Conservation (phyloP, 1,140 invertebrate species). For the Orchesella cincta region DNA sequence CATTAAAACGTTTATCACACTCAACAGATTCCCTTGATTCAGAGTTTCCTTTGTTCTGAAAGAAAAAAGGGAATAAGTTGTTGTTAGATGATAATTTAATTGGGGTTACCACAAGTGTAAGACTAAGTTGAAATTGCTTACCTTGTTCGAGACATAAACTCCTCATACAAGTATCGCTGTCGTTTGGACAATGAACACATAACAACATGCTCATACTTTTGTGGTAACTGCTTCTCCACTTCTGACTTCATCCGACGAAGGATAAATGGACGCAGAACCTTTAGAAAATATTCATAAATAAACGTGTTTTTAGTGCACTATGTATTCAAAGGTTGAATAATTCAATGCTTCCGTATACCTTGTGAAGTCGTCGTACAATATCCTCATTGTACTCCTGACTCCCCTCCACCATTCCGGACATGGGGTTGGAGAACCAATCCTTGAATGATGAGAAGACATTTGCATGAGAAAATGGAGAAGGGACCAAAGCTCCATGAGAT, state of each 20-base stretch:
- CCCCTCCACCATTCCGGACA: slow-evolving; percentile 98
- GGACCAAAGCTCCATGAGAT: slow-evolving; percentile 98
- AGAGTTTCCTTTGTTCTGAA: slow-evolving; percentile 92
- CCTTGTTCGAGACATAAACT: slow-evolving; percentile 98
- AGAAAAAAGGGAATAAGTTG: too few species aligned
- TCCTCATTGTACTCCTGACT: slow-evolving; percentile 95
- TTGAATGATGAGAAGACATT: slow-evolving; percentile 97
- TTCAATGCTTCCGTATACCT: slow-evolving; percentile 70
- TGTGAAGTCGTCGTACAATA: slow-evolving; percentile 93
- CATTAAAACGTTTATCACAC: slow-evolving; percentile 99
- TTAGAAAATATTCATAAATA: too few species aligned
- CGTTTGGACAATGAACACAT: slow-evolving; percentile 94
- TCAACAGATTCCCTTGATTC: slow-evolving; percentile 88
- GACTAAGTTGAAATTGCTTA: slow-evolving; percentile 65
- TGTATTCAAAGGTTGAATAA: not conserved
- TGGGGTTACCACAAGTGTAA: too few species aligned
- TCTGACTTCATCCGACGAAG: slow-evolving; percentile 92
- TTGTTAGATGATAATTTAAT: too few species aligned
- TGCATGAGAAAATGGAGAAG: slow-evolving; percentile 99
- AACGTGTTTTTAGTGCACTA: not conserved
- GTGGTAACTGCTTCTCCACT: slow-evolving; percentile 99
- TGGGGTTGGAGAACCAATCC: slow-evolving; percentile 99
- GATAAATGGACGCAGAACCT: slow-evolving; percentile 96
- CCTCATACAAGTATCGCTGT: slow-evolving; percentile 96
- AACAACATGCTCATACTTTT: slow-evolving; percentile 97